Percentiles rank a stretch among this genome's conserved stretches.
phyloP scores from a whole-genome alignment of 1,140 invertebrate genomes.

The Eciton burchellii region DNA sequence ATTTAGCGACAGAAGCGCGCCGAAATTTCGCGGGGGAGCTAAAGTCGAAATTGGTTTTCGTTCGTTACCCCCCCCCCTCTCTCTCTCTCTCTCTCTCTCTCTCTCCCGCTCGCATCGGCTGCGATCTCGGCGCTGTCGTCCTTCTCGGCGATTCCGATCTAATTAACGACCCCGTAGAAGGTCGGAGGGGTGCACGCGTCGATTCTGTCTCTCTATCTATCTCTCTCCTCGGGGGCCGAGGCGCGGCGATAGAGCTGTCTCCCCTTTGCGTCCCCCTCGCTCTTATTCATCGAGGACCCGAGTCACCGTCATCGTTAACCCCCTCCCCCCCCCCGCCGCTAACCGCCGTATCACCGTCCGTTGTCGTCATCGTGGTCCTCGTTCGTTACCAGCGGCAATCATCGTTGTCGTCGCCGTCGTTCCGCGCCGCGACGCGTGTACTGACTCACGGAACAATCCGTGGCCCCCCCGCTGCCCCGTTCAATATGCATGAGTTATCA shows the following conservation, averaged over 20 bases:
- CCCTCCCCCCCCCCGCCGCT: background rate
- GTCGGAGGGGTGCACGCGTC: constrained; percentile 46
- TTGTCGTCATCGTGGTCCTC: background rate
- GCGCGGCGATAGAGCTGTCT: constrained; percentile 15
- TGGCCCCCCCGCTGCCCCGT: constrained; percentile 50
- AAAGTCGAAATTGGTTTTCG: constrained; percentile 55
- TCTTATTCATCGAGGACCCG: constrained; percentile 58
- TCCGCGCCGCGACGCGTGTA: background rate
- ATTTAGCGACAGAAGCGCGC: constrained; percentile 41
- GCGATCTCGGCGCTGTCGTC: constrained; percentile 4
- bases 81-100: no score
- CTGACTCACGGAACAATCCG: constrained; percentile 61
- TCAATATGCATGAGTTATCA: constrained; percentile 73
- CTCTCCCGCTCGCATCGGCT: constrained; percentile 28
- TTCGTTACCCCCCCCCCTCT: no score
- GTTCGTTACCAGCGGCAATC: constrained; percentile 22
- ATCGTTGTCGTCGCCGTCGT: background rate
- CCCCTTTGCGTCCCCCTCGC: constrained; percentile 2
- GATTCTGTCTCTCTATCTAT: constrained; percentile 39
- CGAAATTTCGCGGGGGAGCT: constrained; percentile 49
- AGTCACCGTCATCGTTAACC: constrained; percentile 46
- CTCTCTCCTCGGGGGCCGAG: constrained; percentile 38
- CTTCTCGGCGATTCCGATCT: constrained; percentile 38
- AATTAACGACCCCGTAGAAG: constrained; percentile 50
- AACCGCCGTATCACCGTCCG: constrained; percentile 2